phyloP scores from a whole-genome alignment of 1,140 invertebrate species.

The Nephila pilipes region DNA sequence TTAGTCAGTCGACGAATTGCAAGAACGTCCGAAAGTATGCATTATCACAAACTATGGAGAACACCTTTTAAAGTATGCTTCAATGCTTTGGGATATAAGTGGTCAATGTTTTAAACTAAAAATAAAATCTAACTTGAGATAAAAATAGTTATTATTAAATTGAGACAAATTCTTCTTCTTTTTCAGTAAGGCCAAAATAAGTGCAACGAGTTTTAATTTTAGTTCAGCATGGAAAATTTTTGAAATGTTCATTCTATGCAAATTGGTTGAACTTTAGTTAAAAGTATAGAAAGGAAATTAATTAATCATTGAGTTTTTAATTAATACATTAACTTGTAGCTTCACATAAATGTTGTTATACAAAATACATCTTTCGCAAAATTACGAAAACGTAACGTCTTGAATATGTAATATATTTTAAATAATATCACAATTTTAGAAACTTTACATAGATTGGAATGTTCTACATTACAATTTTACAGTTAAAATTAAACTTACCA shows the following conservation, averaged over 20 bases:
- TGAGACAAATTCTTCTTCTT: not conserved
- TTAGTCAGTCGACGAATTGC: not conserved
- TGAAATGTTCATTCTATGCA: not conserved
- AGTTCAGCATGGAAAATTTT: not conserved
- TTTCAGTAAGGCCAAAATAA: not conserved
- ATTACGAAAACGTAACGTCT: no score
- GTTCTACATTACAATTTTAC: no score
- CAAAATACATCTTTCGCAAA: no score
- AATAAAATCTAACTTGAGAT: not conserved
- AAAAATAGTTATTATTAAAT: constrained; percentile 6
- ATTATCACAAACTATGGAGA: not conserved
- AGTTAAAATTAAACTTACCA: no score
- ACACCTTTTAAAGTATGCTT: not conserved
- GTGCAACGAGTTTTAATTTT: not conserved
- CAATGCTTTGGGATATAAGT: not conserved
- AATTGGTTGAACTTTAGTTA: not conserved
- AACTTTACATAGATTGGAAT: no score
- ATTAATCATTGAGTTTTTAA: no score
- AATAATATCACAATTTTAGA: no score
- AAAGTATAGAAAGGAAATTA: no score
- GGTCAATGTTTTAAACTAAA: not conserved
- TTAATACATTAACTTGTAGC: no score
- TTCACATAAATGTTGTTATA: no score
- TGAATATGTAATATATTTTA: no score
- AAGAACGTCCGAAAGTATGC: not conserved